Evolutionary conservation across 2,888 invertebrate species (phyloP).

Genomic region (Panorpa germanica): DNA sequence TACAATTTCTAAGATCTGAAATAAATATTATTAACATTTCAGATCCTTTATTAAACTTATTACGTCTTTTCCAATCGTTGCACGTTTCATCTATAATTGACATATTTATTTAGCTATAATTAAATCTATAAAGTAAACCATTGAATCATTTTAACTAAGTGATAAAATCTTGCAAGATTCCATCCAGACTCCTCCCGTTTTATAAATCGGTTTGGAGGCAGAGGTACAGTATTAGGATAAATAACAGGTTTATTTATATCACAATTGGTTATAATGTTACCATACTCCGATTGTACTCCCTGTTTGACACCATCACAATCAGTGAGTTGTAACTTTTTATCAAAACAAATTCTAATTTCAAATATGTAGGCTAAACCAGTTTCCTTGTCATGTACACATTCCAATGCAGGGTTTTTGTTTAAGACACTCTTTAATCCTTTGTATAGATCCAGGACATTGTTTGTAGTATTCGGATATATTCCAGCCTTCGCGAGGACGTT

Average conservation of each 20-base stretch:
- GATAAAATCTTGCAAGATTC: too few species aligned
- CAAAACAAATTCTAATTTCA: slow-evolving; percentile 57
- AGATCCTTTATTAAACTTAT: too few species aligned
- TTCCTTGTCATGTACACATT: slow-evolving; percentile 39
- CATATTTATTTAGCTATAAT: too few species aligned
- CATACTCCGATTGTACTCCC: slow-evolving; percentile 18
- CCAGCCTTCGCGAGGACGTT: slow-evolving; percentile 31
- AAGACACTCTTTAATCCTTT: slow-evolving; percentile 31
- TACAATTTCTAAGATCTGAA: too few species aligned
- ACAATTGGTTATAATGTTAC: slow-evolving; percentile 39
- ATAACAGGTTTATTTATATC: slow-evolving; percentile 28
- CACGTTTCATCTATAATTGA: too few species aligned
- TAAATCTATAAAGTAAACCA: too few species aligned
- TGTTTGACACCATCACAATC: slow-evolving; percentile 41
- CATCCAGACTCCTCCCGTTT: slow-evolving; percentile 14
- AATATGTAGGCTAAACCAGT: slow-evolving; percentile 36
- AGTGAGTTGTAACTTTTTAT: slow-evolving; percentile 38
- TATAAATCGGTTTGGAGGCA: slow-evolving; percentile 9
- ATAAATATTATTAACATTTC: too few species aligned
- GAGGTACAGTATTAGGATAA: slow-evolving; percentile 33
- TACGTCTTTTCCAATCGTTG: too few species aligned
- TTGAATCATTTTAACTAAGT: too few species aligned
- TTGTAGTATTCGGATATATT: slow-evolving; percentile 34
- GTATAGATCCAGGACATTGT: slow-evolving; percentile 28
- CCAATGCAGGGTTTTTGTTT: slow-evolving; percentile 38